phyloP scores from a whole-genome alignment of 1,140 invertebrate genomes.

The Trypoxylus dichotomus region DNA sequence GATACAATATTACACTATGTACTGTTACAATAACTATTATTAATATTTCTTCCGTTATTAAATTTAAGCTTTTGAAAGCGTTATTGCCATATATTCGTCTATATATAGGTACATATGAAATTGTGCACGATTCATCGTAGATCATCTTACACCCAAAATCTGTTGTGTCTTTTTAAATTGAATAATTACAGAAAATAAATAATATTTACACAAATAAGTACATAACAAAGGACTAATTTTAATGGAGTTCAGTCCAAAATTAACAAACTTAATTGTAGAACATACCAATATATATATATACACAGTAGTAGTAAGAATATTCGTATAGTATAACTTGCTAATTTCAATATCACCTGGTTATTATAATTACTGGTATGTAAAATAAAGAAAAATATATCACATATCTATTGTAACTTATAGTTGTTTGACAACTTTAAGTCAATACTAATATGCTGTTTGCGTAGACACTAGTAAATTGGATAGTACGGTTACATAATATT shows the following conservation, averaged over 20 bases:
- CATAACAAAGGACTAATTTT: constrained; percentile 33
- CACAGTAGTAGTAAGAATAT: neutral
- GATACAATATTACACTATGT: constrained; percentile 20
- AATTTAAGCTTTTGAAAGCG: constrained; percentile 27
- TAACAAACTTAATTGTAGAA: constrained; percentile 25
- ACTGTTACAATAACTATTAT: constrained; percentile 16
- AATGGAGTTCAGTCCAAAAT: constrained; percentile 25
- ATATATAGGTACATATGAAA: constrained; percentile 16
- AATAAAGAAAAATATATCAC: neutral
- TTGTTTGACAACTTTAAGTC: neutral
- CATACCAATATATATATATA: constrained; percentile 27
- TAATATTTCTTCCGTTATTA: constrained; percentile 11
- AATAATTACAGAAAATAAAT: constrained; percentile 31
- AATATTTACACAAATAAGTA: constrained; percentile 33
- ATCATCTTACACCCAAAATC: neutral
- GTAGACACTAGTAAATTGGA: neutral
- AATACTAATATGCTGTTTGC: neutral
- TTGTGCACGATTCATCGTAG: constrained; percentile 17
- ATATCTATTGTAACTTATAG: neutral
- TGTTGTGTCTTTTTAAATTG: constrained; percentile 9
- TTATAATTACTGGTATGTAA: constrained; percentile 1
- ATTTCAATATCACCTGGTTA: constrained; percentile 3
- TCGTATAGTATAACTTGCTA: constrained; percentile 26
- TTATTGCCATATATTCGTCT: constrained; percentile 27
- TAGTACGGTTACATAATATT: constrained; percentile 10